A percentile compares a stretch with the other conserved stretches of the same genome.
Conservation (phyloP, 2,797 vertebrate species). For the Phataginus tetradactyla region DNA sequence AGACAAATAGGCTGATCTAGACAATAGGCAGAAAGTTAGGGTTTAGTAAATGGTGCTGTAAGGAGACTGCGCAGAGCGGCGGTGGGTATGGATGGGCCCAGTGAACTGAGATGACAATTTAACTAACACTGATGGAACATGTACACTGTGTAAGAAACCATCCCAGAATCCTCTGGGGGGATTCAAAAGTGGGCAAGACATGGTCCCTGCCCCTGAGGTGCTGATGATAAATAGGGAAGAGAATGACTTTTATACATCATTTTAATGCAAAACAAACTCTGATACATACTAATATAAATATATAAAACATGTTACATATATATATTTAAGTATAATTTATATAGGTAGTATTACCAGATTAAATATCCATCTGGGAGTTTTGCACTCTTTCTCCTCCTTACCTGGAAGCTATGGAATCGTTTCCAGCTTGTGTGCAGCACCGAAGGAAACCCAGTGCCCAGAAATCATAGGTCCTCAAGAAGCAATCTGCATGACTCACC, state of each 20-base stretch:
- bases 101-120: not conserved
- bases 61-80: not conserved
- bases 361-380: not conserved
- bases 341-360: not conserved
- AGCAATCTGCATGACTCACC: not conserved
- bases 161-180: not conserved
- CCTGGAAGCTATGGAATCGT: not conserved
- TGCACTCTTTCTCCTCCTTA: not conserved
- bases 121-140: not conserved
- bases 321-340: no score
- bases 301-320: not conserved
- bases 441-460: not conserved
- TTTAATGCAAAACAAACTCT: conserved; percentile 31
- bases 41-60: not conserved
- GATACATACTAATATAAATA: not conserved
- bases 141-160: not conserved
- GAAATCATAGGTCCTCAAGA: not conserved
- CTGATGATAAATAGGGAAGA: not conserved
- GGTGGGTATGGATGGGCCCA: not conserved
- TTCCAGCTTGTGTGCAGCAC: not conserved
- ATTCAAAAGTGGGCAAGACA: not conserved
- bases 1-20: not conserved
- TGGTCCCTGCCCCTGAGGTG: not conserved
- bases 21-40: not conserved
- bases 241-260: not conserved